phyloP scores from a whole-genome alignment of 2,797 vertebrate genomes.

The Fratercula arctica region DNA sequence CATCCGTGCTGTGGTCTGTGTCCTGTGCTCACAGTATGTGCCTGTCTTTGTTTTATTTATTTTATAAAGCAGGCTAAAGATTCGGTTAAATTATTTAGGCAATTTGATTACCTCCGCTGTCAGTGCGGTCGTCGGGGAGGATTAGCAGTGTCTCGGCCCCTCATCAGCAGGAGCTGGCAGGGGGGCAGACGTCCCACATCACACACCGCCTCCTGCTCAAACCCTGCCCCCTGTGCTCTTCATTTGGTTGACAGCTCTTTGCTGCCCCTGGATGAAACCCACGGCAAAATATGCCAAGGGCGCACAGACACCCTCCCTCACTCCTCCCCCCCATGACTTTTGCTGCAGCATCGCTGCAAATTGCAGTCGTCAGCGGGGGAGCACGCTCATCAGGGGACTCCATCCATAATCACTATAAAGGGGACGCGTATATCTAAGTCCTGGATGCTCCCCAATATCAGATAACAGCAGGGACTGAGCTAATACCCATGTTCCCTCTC shows the following conservation, averaged over 20 bases:
- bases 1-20: background rate
- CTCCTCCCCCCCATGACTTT: background rate
- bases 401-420: background rate
- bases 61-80: background rate
- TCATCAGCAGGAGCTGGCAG: background rate
- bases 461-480: background rate
- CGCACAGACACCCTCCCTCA: background rate
- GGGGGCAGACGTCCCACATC: background rate
- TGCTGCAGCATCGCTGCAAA: background rate
- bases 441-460: constrained; percentile 29
- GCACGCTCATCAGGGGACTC: background rate
- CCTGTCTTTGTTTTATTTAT: accelerated
- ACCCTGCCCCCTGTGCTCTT: background rate
- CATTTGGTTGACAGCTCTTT: background rate
- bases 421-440: background rate
- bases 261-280: background rate
- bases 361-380: background rate
- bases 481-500: constrained; percentile 28
- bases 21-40: accelerated
- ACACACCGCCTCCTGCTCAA: background rate
- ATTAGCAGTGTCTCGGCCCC: background rate
- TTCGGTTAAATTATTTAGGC: background rate
- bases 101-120: background rate
- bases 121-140: accelerated
- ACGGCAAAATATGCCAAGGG: background rate